Evolutionary conservation across 2,888 invertebrate species (phyloP).

Genomic region (Troides aeacus): DNA sequence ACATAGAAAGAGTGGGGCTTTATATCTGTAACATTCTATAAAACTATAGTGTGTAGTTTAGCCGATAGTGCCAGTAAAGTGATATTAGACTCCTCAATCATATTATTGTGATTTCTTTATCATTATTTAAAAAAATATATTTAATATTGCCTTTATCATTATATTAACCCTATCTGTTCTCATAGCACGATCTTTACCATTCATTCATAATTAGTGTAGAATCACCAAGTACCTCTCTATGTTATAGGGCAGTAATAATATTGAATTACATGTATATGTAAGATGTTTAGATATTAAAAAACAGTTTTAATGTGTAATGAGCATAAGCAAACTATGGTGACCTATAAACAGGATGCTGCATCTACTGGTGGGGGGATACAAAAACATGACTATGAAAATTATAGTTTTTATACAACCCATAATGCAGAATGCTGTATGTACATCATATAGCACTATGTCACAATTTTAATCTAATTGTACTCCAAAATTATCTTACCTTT

Average conservation of each 20-base stretch:
- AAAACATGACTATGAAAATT: not conserved
- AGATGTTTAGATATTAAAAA: constrained; percentile 12
- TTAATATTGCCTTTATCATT: constrained; percentile 14
- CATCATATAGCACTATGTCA: not conserved
- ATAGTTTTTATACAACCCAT: no score
- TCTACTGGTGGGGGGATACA: not conserved
- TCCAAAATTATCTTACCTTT: constrained; percentile 2
- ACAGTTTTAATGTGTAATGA: not conserved
- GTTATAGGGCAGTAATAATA: constrained; percentile 13
- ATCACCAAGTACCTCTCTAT: constrained; percentile 24
- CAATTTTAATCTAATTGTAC: constrained; percentile 5
- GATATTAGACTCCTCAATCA: constrained; percentile 41
- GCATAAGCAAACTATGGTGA: not conserved
- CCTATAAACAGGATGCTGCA: not conserved
- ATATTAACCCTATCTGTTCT: constrained; percentile 21
- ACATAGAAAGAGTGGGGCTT: constrained; percentile 19
- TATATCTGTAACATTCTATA: constrained; percentile 27
- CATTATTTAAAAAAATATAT: constrained; percentile 20
- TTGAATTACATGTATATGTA: constrained; percentile 13
- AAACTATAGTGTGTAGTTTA: constrained; percentile 36
- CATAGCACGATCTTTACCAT: constrained; percentile 32
- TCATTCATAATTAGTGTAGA: constrained; percentile 23
- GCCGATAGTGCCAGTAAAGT: constrained; percentile 42
- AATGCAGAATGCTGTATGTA: not conserved
- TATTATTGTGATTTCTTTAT: constrained; percentile 32